Conservation (phyloP, 2,113 vertebrate species). For the Cyrtonyx montezumae region DNA sequence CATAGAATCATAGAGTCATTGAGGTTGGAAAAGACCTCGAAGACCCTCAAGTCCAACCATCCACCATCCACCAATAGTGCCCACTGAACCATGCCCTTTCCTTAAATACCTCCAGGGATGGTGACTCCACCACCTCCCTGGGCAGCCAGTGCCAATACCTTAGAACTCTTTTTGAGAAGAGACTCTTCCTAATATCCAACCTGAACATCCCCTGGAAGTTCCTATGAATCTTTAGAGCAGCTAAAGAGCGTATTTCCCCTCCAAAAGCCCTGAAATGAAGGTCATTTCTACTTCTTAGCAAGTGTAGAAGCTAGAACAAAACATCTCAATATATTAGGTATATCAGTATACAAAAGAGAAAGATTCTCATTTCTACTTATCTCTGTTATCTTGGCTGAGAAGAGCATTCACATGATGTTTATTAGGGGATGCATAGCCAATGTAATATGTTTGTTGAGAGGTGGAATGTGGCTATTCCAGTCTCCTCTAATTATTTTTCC, state of each 20-base stretch:
- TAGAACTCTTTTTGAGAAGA: no score
- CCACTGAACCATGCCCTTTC: no score
- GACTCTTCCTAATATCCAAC: no score
- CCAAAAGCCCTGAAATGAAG: background rate
- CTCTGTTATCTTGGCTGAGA: background rate
- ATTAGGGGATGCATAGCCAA: background rate
- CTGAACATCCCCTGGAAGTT: no score
- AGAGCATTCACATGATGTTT: background rate
- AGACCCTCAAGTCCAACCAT: no score
- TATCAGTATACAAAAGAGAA: background rate
- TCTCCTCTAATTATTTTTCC: background rate
- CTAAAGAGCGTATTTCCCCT: background rate
- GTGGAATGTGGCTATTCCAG: background rate
- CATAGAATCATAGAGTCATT: background rate
- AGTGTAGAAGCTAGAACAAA: background rate
- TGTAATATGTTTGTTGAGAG: background rate
- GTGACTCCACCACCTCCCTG: no score
- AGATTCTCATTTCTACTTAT: background rate
- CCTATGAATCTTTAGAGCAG: background rate
- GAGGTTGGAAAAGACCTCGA: no score
- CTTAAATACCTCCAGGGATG: no score
- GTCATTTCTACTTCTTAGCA: background rate
- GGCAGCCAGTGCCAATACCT: no score
- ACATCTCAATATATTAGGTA: background rate
- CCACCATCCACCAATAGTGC: no score